Conservation (phyloP, 1,140 invertebrate species). For the Antheraea pernyi region DNA sequence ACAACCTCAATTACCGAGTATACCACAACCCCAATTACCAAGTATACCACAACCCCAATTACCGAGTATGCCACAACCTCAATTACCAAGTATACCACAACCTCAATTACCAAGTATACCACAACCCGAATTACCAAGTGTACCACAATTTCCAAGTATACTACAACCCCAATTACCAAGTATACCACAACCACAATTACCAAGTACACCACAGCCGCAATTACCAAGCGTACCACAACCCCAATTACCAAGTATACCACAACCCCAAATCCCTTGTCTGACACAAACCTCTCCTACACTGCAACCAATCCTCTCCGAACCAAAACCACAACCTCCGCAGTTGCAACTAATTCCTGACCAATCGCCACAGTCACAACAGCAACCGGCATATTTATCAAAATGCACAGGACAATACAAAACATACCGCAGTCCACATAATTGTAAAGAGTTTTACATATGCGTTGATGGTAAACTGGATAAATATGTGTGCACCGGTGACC, state of each 20-base stretch:
- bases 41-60: too few species aligned
- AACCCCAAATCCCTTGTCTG: not conserved
- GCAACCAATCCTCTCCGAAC: not conserved
- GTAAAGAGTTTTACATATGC: constrained; percentile 84
- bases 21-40: too few species aligned
- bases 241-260: not conserved
- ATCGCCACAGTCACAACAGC: constrained; percentile 8
- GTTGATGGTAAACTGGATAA: constrained; percentile 79
- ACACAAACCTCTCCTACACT: not conserved
- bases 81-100: too few species aligned
- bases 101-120: too few species aligned
- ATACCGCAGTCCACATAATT: constrained; percentile 82
- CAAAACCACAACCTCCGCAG: not conserved
- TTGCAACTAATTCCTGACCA: not conserved
- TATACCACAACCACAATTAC: too few species aligned
- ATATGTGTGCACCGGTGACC: constrained; percentile 81
- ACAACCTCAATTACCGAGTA: too few species aligned
- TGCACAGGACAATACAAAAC: constrained; percentile 77
- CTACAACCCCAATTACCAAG: too few species aligned
- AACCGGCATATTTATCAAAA: constrained; percentile 28
- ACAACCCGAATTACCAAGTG: too few species aligned
- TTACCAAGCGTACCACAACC: constrained; percentile 2
- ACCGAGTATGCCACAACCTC: too few species aligned
- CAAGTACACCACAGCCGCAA: not conserved
- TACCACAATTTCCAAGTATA: too few species aligned